Base-by-base conservation (phyloP, 2,113 vertebrate species). In the Chaenogobius annularis region DNA sequence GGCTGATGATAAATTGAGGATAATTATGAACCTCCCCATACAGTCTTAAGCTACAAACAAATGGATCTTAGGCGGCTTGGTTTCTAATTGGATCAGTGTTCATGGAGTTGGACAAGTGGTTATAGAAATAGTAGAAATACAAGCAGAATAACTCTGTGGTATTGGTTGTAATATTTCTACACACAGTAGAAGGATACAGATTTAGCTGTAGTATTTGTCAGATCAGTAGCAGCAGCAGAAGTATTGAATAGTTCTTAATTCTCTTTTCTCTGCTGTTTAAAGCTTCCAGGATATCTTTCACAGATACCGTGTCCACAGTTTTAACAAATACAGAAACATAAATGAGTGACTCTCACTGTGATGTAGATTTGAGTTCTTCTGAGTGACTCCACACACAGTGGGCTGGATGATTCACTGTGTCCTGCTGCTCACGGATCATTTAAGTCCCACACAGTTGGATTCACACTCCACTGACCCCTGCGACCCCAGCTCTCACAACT, bases 361-460 rank as follows among this genome's bases (percentile, higher is more conserved):
- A 35, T 35, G 14, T 31, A 10, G 26, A 61, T 35, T 61, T 31
- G 13, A 61, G 26, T 61, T 61, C 22, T 61, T 61, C 58, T 31
- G 58, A 61, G 72, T 76, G 73, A 73, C 35, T 83, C 66, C 37
- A 59, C 72, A 79, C 73, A 77, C 70, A 26, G 83, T 82, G 75
- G 85, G 79, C 65, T 72, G 77, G 66, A 56, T 86, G 85, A 87
- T 84, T 89, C 83, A 89, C 73, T 66, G 79, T 66, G 65, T 79
- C 66, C 75, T 78, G 71, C 78, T 79, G 75, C 63, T 74, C 22
- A 69, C 50, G 70, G 47, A 72, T 66, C 72, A 68, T 75, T 87
- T 62, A 55, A 82, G 67, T 83, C 85, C 79, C 83, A 81, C 85
- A 79, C 85, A 79, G 64, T 82, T 70, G 4, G 46, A 81, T 73